phyloP scores from a whole-genome alignment of 2,113 vertebrate species.

The Puntigrus tetrazona region DNA sequence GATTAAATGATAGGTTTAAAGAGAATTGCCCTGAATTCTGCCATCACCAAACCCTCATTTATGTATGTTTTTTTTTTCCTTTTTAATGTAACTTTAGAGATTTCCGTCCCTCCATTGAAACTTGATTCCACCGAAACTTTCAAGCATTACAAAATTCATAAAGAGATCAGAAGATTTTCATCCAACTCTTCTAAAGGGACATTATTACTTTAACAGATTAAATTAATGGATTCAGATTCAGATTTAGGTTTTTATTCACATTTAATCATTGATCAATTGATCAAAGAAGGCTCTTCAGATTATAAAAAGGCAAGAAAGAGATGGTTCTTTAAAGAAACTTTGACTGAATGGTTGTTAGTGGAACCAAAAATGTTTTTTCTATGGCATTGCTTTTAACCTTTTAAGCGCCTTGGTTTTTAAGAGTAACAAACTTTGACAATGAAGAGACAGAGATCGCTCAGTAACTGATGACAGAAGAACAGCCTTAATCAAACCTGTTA shows the following conservation, averaged over 20 bases:
- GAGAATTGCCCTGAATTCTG: neutral
- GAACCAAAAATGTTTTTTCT: no score
- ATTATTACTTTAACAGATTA: neutral
- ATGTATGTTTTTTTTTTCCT: neutral
- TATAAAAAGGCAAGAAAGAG: no score
- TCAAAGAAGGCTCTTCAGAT: no score
- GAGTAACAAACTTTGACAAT: neutral
- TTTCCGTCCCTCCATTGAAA: neutral
- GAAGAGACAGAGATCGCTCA: neutral
- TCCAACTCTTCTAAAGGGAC: neutral
- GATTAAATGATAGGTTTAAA: neutral
- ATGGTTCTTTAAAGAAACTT: no score
- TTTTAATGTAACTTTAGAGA: neutral
- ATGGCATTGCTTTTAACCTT: no score
- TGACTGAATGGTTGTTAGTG: no score
- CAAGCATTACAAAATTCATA: neutral
- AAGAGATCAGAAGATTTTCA: neutral
- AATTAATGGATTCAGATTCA: no score
- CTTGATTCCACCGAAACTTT: neutral
- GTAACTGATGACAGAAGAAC: neutral
- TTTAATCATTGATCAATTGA: neutral
- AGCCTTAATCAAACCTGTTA: neutral
- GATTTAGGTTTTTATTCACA: neutral
- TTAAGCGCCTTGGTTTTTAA: no score
- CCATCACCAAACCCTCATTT: neutral